Base-by-base conservation (phyloP, 2,888 invertebrate genomes). In the Ernsta delagoae region DNA sequence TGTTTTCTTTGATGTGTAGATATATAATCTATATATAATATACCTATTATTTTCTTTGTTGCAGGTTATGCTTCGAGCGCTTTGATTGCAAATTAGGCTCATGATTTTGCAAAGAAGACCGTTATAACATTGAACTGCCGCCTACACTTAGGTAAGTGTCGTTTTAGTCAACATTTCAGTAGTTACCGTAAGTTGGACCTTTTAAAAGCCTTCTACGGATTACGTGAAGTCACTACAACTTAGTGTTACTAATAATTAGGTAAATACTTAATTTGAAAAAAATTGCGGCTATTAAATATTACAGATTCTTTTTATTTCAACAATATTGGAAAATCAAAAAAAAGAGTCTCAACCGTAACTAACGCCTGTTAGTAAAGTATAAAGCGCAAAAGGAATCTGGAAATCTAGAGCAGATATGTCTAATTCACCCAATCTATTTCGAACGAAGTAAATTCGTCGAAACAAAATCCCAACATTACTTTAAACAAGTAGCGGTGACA, bases 51-150 rank as follows among this genome's bases (percentile, higher is more conserved):
- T 77, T 75, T 73, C 24, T 72, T 89, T 90, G 87, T 92, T 92
- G 74, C 90, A 92, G 92, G 77, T 81, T 78, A 82, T 82, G 72
- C 71, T 71, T 73, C 73, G 70, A 73, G 72, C 62, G 72, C 68
- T 67, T 71, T 75, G 75, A 79, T 73, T 70, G 74, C 74, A 77
- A 76, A 77, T 74, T 70, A 74, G 77, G 82, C 86, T 77, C 84
- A 92, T 91, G 92, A 84, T 75, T 82, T 75, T 77, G 70, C 80
- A 73, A 76, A 84, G 76, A 71, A 77, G 74, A 80, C 73, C 78
- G 73, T 91, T 90, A 91, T 92, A 92, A 91, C 92, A 89, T 85
- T 85, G 82, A 86, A 83, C 84, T 83, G 79, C 83, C 81, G 82
- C 86, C 84, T 84, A 78, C 75, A 82, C 80, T 92, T 88, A 89